Evolutionary conservation across 1,140 invertebrate species (phyloP), one percentile per base, ranked within the genome.

Genomic region (Panagrolaimus sp.): DNA sequence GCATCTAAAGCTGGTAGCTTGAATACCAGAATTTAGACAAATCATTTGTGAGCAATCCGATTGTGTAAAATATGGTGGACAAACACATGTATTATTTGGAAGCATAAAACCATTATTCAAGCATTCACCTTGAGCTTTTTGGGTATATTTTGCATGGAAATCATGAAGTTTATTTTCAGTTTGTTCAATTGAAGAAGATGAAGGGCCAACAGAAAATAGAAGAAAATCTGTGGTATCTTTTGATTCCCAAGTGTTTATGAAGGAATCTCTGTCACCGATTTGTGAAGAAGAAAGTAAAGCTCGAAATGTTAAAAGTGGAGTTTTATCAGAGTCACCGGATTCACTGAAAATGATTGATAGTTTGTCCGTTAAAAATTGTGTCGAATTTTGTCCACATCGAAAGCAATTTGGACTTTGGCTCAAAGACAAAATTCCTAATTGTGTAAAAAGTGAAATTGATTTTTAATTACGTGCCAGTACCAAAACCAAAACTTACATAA

Each of bases 111-210:
- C 51, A 27, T 57, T 57, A 27, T 57, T 57, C 8, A 11, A 9
- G 4, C 51, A 57, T 57, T 57, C 51, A 16, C 51, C 51, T 9
- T 25, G 20, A 13, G 51, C 51, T 57, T 57, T 57, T 25, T 14
- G 20, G n/a, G 51, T 11, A 20, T 57, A 57, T 20, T 57, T 57
- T 20, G 51, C 51, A 57, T 57, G 51, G n/a, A 57, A 57, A 25
- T 27, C 20, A 20, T 57, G 51, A 7, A 38, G 7, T 20, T 25
- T 20, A 11, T 27, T 27, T 11, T 57, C 51, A 1, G 27, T 16
- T 57, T 57, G 14, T 0, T 11, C 9, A 2, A 57, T 20, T n/a
- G 11, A 9, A 20, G 20, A 13, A 4, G 14, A 20, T 1, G 51
- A 25, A 11, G 2, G 13, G 1, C 27, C 9, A 27, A 57, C 51